Conservation (phyloP, 1,140 invertebrate genomes). For the Drosophila tani region DNA sequence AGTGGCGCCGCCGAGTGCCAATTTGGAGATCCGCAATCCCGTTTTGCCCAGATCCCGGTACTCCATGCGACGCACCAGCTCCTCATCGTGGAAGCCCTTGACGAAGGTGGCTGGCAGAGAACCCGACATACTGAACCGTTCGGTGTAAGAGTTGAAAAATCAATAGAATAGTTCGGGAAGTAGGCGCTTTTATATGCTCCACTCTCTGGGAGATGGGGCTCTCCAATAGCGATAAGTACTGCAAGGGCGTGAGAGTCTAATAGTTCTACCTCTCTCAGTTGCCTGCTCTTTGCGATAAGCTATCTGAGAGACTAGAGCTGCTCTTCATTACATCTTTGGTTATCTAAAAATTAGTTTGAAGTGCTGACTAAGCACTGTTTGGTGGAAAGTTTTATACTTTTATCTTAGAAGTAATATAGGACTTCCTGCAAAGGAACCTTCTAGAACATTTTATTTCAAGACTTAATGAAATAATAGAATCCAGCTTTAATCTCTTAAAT, state of each 20-base stretch:
- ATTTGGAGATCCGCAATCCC: conserved; percentile 86
- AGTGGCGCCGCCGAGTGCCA: conserved; percentile 86
- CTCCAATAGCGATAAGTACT: conserved; percentile 10
- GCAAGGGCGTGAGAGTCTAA: background rate
- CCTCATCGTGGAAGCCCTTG: conserved; percentile 87
- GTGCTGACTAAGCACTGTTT: too few relatives aligned
- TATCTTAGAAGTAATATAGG: background rate
- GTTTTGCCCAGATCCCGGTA: conserved; percentile 87
- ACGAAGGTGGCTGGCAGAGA: conserved; percentile 86
- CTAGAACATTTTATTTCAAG: background rate
- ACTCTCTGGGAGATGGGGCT: background rate
- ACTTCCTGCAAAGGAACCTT: too few relatives aligned
- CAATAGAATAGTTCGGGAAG: too few relatives aligned
- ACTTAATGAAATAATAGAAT: background rate
- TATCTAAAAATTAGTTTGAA: background rate
- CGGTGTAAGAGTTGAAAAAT: background rate
- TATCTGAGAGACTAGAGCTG: background rate
- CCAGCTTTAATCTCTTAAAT: too few relatives aligned
- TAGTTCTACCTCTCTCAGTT: background rate
- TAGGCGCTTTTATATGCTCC: conserved; percentile 11
- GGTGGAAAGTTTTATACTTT: background rate
- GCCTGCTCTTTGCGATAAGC: conserved; percentile 10
- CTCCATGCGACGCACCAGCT: conserved; percentile 86
- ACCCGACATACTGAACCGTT: conserved; percentile 40
- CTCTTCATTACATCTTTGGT: background rate